Base-by-base conservation (phyloP, 1,140 invertebrate genomes). In the Danaus melanippus region DNA sequence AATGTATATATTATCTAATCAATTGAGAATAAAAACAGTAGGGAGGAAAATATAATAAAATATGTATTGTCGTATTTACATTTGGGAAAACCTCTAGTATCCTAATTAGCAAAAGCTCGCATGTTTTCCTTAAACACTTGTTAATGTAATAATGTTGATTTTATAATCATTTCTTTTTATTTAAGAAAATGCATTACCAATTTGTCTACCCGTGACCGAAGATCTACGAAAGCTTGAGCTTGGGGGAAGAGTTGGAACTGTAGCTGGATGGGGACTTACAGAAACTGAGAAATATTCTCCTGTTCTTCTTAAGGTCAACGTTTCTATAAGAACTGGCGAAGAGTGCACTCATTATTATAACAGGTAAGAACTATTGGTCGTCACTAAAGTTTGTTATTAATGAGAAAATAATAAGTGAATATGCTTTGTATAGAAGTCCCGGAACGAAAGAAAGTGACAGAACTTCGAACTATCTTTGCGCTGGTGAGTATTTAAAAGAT, bases 211-310 rank as follows among this genome's bases (percentile, higher is more conserved):
- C 10, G 10, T 64, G 46, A 32, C 47, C 0, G 41, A 39, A 10
- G 44, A 52, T 2, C 46, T 67, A 9, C 62, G 53, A 3, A 42
- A 59, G n/a, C n/a, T 41, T 5, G 10, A 32, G 9, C 6, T 67
- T 42, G 46, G n/a, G 5, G 32, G 47, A 15, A 57, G 52, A 46
- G 39, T 42, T 4, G 67, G 40, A 1, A 62, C 53, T 0, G 58
- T 70, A 8, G 57, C 67, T 11, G 67, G 67, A 2, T 70, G 67
- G 67, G 67, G 64, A 1, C 12, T 51, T 1, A 64, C 61, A 9
- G 67, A 69, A 57, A 55, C 12, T 7, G 50, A 45, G 5, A 43
- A 12, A 8, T 39, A 52, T 12, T 69, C 61, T 11, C 6, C 51
- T 15, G 8, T 62, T 39, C 49, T 69, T 9, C 43, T 48, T 3